These are phyloP conservation scores for Pogonus chalceus DNA, from an alignment of 1,140 invertebrate species.

Conservation along the genomic window DNA sequence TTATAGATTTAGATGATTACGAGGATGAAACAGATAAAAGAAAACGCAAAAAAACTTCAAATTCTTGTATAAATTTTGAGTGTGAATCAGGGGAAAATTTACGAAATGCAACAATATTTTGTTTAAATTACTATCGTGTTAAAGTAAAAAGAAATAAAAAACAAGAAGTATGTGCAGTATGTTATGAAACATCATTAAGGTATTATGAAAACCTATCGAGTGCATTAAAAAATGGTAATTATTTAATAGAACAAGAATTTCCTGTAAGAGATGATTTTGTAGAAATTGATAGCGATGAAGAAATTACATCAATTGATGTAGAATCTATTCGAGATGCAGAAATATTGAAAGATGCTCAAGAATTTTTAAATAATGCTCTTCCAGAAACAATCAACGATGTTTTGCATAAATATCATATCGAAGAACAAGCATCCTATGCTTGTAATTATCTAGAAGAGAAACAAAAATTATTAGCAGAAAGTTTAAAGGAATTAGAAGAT, in stretches of 20 bases:
- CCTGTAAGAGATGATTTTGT: slow-evolving; percentile 40
- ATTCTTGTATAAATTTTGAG: slow-evolving; percentile 40
- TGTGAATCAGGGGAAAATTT: slow-evolving; percentile 40
- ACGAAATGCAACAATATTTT: slow-evolving; percentile 39
- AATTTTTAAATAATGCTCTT: slow-evolving; percentile 27
- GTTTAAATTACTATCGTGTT: slow-evolving; percentile 40
- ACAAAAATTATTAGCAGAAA: no score
- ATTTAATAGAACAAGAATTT: slow-evolving; percentile 38
- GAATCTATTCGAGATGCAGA: slow-evolving; percentile 27
- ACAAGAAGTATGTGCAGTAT: slow-evolving; percentile 38
- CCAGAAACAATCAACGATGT: slow-evolving; percentile 27
- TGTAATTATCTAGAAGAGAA: slow-evolving; percentile 2
- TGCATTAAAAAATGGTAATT: slow-evolving; percentile 31
- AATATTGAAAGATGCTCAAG: slow-evolving; percentile 16
- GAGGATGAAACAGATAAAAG: neutral
- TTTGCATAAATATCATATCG: slow-evolving; percentile 31
- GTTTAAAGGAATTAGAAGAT: slow-evolving; percentile 24
- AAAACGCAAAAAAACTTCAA: neutral
- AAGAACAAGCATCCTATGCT: slow-evolving; percentile 31
- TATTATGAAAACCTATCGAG: slow-evolving; percentile 30
- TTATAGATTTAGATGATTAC: neutral
- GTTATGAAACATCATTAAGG: slow-evolving; percentile 34
- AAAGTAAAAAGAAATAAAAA: slow-evolving; percentile 37
- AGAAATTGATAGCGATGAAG: slow-evolving; percentile 42
- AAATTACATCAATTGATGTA: no score